Percentiles rank a stretch among this genome's conserved stretches.
Evolutionary conservation across 2,888 invertebrate species (phyloP).

Genomic region (Amitus sp.): DNA sequence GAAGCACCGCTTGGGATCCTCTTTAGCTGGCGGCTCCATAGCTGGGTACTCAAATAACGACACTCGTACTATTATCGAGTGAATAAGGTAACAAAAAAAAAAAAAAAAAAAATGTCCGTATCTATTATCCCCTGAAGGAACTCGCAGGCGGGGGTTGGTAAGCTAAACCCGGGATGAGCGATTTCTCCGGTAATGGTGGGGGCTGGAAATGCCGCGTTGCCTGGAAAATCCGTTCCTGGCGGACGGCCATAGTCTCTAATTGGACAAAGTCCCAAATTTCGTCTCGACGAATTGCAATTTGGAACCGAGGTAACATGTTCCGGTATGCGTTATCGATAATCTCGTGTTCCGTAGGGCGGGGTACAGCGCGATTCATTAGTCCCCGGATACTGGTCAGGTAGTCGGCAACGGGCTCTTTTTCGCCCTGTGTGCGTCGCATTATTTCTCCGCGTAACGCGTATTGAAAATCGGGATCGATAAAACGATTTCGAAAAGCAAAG

Average conservation of each 20-base stretch:
- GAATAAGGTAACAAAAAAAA: too few relatives aligned
- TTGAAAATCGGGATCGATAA: neutral
- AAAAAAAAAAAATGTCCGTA: too few relatives aligned
- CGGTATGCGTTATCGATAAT: neutral
- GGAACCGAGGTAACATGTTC: neutral
- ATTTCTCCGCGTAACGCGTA: neutral
- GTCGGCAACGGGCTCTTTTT: neutral
- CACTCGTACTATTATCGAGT: too few relatives aligned
- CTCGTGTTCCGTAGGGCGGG: neutral
- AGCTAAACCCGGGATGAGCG: too few relatives aligned
- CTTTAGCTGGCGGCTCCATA: too few relatives aligned
- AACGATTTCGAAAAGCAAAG: neutral
- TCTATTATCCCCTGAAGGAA: too few relatives aligned
- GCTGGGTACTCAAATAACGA: too few relatives aligned
- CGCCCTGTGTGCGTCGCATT: neutral
- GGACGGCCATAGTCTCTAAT: neutral
- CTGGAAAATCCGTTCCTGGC: neutral
- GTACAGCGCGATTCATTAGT: neutral
- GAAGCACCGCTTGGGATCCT: too few relatives aligned
- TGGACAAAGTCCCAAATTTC: neutral
- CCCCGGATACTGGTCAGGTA: neutral
- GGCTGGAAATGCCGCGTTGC: neutral
- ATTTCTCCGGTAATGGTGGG: too few relatives aligned
- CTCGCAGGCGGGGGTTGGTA: too few relatives aligned
- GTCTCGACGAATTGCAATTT: neutral